These are phyloP conservation scores for Itoplectis maculator DNA, from an alignment of 2,888 invertebrate genomes.

Conservation along the genomic window DNA sequence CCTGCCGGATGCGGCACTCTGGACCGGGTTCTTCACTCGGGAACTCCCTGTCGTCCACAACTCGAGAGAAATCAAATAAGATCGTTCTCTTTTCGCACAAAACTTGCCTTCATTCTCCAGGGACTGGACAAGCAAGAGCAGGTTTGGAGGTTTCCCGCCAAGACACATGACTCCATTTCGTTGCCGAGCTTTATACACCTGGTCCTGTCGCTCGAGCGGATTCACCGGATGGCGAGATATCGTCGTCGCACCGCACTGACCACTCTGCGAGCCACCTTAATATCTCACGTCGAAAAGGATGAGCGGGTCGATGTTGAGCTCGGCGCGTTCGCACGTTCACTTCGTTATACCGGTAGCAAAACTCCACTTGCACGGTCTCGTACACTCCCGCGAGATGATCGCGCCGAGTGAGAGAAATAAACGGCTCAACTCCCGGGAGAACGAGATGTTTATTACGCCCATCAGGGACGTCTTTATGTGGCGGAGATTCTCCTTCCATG, in stretches of 20 bases:
- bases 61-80: constrained; percentile 57
- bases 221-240: constrained; percentile 47
- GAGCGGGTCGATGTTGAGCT: constrained; percentile 43
- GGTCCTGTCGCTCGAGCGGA: constrained; percentile 20
- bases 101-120: constrained; percentile 42
- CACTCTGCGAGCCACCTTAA: not conserved
- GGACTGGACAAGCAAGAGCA: constrained; percentile 54
- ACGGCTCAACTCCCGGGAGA: constrained; percentile 66
- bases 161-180: constrained; percentile 53
- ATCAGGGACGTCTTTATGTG: constrained; percentile 71
- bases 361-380: constrained; percentile 19
- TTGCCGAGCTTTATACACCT: constrained; percentile 42
- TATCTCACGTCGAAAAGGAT: constrained; percentile 50
- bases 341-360: constrained; percentile 50
- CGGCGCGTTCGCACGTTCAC: constrained; percentile 51
- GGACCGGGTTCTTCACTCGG: constrained; percentile 46
- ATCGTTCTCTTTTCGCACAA: constrained; percentile 58
- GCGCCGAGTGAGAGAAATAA: constrained; percentile 53
- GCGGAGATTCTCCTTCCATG: constrained; percentile 58
- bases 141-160: constrained; percentile 51
- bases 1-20: constrained; percentile 43
- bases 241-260: constrained; percentile 12
- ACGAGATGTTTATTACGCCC: constrained; percentile 70
- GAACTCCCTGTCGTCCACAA: constrained; percentile 12
- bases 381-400: constrained; percentile 28